Evolutionary conservation across 2,797 vertebrate species (phyloP).

Genomic region (Notamacropus eugenii): DNA sequence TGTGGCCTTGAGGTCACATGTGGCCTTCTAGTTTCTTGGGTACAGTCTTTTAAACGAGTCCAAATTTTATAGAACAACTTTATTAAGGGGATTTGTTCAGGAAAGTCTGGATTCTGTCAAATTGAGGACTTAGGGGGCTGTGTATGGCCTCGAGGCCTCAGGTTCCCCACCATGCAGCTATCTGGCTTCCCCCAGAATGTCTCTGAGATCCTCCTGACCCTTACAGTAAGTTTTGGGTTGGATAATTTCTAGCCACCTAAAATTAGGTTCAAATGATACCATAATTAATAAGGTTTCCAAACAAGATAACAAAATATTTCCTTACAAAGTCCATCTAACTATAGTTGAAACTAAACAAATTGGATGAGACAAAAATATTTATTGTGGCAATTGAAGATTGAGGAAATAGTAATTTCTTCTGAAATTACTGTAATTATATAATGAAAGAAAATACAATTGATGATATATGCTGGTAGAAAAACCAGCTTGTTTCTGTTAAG

Average conservation of each 20-base stretch:
- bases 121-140: too few species aligned
- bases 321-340: not conserved
- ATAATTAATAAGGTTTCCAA: not conserved
- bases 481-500: not conserved
- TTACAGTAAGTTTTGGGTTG: not conserved
- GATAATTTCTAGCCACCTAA: not conserved
- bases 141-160: too few species aligned
- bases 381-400: not conserved
- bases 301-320: not conserved
- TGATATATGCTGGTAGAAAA: not conserved
- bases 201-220: not conserved
- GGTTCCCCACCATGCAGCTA: not conserved
- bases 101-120: too few species aligned
- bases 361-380: not conserved
- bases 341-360: not conserved
- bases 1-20: too few species aligned
- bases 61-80: too few species aligned
- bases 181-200: not conserved
- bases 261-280: not conserved
- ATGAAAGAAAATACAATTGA: slow-evolving; percentile 1
- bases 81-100: too few species aligned
- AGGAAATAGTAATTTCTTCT: not conserved
- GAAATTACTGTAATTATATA: slow-evolving; percentile 23
- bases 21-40: too few species aligned
- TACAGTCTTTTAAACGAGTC: too few species aligned